These are phyloP conservation scores for Scomber japonicus DNA, from an alignment of 2,113 vertebrate genomes.

Conservation along the genomic window DNA sequence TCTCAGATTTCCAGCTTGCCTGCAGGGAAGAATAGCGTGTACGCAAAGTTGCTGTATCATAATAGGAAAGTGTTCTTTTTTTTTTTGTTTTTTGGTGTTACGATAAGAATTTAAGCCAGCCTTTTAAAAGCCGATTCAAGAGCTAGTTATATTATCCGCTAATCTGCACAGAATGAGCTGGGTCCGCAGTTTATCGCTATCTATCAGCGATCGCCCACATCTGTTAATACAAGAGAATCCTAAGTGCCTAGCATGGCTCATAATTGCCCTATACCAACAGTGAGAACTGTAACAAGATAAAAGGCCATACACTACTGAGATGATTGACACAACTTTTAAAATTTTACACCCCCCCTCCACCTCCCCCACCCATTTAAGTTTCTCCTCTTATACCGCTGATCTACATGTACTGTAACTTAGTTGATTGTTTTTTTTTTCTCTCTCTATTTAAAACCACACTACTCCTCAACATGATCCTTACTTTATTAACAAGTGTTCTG, in stretches of 20 bases:
- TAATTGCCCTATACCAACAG: conserved; percentile 63
- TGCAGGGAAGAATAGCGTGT: conserved; percentile 22
- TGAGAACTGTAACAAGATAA: conserved; percentile 51
- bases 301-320: conserved; percentile 55
- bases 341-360: neutral
- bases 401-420: conserved; percentile 20
- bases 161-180: conserved; percentile 6
- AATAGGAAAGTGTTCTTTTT: neutral
- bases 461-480: neutral
- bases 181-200: conserved; percentile 32
- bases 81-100: conserved; percentile 1
- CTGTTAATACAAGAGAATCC: conserved; percentile 55
- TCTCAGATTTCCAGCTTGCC: conserved; percentile 29
- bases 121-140: conserved; percentile 23
- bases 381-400: neutral
- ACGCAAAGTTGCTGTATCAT: conserved; percentile 28
- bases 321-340: conserved; percentile 6
- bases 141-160: conserved; percentile 30
- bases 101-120: conserved; percentile 23
- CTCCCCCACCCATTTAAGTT: neutral
- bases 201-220: conserved; percentile 40
- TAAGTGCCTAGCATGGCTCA: conserved; percentile 82
- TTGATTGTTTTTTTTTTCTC: neutral
- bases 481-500: conserved; percentile 24
- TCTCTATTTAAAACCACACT: neutral